Base-by-base conservation (phyloP, 1,140 invertebrate genomes). In the Bombus confusus region DNA sequence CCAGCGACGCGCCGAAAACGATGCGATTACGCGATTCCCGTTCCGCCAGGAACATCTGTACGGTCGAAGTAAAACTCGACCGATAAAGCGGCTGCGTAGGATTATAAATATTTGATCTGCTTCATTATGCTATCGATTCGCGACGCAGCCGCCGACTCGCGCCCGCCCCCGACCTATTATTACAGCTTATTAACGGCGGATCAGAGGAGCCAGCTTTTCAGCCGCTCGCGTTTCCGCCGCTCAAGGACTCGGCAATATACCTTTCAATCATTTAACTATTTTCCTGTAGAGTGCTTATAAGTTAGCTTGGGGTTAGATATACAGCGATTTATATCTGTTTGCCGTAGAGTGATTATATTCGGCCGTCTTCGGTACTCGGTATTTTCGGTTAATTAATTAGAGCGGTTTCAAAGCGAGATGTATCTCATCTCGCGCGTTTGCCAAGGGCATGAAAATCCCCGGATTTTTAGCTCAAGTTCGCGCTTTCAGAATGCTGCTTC, bases 41-140 rank as follows among this genome's bases (percentile, higher is more conserved):
- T n/a, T 39, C 13, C n/a, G 25, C 68, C 80, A n/a, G 1, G 34
- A 83, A 83, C 81, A 83, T 78, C 81, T 83, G 74, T 83, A 83
- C 34, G 8, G 5, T 3, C 31, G 25, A 69, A 82, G 81, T 83
- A 83, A 76, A 76, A 83, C 71, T 73, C 52, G 31, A 10, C 71
- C 80, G 73, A 68, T 52, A 77, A 75, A 76, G 57, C 57, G 39
- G 13, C n/a, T 28, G 13, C 41, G 28, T 64, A 9, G 25, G 71
- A 83, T 83, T 83, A 69, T 75, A 76, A 78, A 83, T 83, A 78
- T 78, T 78, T 41, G 43, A 78, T 77, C 81, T 64, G 80, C 57
- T 83, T 83, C 80, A 76, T 83, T 83, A 76, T 75, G 59, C 73
- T 83, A 83, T 83, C 80, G 72, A 83, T 83, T 62, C 39, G 68